Evolutionary conservation across 2,797 vertebrate species (phyloP).

Genomic region (Squalus acanthias): DNA sequence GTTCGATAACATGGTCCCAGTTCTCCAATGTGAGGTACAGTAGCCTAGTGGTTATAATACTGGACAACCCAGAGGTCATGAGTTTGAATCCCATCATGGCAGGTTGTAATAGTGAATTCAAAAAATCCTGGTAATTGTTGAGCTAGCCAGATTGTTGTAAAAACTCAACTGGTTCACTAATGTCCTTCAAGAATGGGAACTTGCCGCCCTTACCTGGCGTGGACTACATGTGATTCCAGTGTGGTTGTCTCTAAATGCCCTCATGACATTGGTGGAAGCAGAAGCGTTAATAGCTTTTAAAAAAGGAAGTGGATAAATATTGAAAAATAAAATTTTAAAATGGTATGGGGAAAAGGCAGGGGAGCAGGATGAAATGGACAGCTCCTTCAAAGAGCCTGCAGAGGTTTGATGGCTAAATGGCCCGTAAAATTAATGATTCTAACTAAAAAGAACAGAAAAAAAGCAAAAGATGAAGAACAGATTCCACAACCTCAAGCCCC

Average conservation of each 20-base stretch:
- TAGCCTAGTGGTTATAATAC: neutral
- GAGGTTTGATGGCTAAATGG: neutral
- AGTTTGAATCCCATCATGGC: neutral
- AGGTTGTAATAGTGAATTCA: neutral
- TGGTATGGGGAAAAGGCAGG: too few species aligned
- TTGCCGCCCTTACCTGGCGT: neutral
- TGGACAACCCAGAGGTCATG: neutral
- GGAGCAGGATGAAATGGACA: too few species aligned
- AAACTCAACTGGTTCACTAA: neutral
- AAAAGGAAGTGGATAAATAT: too few species aligned
- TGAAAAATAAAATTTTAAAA: too few species aligned
- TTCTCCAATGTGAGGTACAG: neutral
- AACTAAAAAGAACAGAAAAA: neutral
- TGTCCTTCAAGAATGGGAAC: neutral
- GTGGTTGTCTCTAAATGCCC: too few species aligned
- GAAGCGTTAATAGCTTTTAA: too few species aligned
- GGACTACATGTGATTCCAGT: neutral
- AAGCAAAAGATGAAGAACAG: neutral
- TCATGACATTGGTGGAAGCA: too few species aligned
- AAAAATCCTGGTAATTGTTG: neutral
- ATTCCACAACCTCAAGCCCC: neutral
- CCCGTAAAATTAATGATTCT: neutral
- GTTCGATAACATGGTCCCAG: neutral
- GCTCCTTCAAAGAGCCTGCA: neutral
- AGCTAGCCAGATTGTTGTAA: neutral